Conservation (phyloP, 2,797 vertebrate species). For the Microctenopoma stevenorrisi region DNA sequence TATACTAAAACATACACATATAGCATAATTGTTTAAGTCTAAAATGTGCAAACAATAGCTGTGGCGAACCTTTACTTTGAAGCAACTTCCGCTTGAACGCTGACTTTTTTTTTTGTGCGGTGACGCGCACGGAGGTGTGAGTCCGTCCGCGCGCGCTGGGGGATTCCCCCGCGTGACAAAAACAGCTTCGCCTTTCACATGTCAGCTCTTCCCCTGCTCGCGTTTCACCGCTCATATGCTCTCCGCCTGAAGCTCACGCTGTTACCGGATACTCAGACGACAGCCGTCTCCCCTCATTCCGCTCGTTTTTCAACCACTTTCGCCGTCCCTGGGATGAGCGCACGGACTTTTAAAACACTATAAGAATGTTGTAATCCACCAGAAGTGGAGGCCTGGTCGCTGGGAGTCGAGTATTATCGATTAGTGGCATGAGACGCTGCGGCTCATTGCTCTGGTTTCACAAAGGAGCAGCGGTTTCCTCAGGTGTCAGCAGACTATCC, state of each 20-base stretch:
- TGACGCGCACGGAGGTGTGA: background rate
- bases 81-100: background rate
- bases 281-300: conserved; percentile 2
- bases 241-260: conserved; percentile 46
- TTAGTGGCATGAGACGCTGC: conserved; percentile 78
- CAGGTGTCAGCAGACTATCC: conserved; percentile 53
- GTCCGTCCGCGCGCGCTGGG: conserved; percentile 63
- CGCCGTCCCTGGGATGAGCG: background rate
- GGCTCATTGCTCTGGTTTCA: conserved; percentile 65
- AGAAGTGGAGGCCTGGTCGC: background rate
- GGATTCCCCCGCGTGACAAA: conserved; percentile 81
- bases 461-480: conserved; percentile 71
- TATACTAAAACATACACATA: no score
- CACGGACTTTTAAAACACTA: background rate
- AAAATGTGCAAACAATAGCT: no score
- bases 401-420: conserved; percentile 18
- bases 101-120: background rate
- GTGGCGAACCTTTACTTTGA: conserved; percentile 23
- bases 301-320: conserved; percentile 5
- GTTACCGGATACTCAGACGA: conserved; percentile 65
- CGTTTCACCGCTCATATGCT: conserved; percentile 67
- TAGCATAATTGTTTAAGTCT: background rate
- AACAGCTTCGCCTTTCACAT: conserved; percentile 74
- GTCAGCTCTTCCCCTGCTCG: conserved; percentile 64
- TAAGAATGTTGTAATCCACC: background rate